These are phyloP conservation scores for Oceanodroma leucorhoa DNA, from an alignment of 2,797 vertebrate genomes.

Conservation along the genomic window DNA sequence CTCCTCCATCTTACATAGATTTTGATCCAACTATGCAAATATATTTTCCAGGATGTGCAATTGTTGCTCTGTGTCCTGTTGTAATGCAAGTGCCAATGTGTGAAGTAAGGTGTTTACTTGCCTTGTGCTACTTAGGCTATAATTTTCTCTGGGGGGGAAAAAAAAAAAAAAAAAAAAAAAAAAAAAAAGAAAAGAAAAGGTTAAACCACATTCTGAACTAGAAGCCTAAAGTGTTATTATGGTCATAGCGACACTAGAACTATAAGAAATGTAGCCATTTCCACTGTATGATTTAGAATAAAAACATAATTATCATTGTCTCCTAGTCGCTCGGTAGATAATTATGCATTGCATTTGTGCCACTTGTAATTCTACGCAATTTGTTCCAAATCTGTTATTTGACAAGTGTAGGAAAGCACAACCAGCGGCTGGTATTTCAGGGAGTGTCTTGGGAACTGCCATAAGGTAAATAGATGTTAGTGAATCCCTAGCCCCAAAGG, in stretches of 20 bases:
- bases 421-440: not conserved
- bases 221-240: conserved; percentile 37
- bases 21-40: not conserved
- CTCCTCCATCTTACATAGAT: not conserved
- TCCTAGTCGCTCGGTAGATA: conserved; percentile 39
- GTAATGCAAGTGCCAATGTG: not conserved
- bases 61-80: not conserved
- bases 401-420: conserved; percentile 12
- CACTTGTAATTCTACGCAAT: conserved; percentile 59
- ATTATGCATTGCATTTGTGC: conserved; percentile 11
- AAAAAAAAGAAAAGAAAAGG: not conserved
- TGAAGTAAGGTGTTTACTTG: conserved; percentile 11
- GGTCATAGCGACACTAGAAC: conserved; percentile 1
- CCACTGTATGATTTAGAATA: conserved; percentile 11
- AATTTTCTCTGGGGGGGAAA: not conserved
- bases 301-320: conserved; percentile 18
- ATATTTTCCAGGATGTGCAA: not conserved
- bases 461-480: conserved; percentile 40
- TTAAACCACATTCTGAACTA: conserved; percentile 14
- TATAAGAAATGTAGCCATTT: not conserved
- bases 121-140: not conserved
- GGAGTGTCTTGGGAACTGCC: conserved; percentile 40
- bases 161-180: not conserved
- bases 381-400: conserved; percentile 65
- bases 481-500: not conserved